These are phyloP conservation scores for Echeneis naucrates DNA, from an alignment of 2,797 vertebrate species.

Conservation along the genomic window DNA sequence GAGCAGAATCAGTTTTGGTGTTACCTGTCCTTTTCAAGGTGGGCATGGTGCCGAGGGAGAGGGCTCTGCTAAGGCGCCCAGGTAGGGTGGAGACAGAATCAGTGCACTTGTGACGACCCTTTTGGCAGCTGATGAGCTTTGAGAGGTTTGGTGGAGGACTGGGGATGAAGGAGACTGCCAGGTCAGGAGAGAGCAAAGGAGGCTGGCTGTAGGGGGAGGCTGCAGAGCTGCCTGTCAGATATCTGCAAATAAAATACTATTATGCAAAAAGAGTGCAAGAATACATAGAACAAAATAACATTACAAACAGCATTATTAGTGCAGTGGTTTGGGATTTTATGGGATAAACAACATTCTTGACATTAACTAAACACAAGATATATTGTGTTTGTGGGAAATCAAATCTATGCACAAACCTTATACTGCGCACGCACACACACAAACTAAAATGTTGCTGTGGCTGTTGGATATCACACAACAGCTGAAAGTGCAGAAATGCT, in stretches of 20 bases:
- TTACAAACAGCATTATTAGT: not conserved
- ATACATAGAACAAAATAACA: not conserved
- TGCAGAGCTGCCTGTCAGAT: slow-evolving; percentile 83
- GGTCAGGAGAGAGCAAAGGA: slow-evolving; percentile 58
- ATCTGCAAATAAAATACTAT: slow-evolving; percentile 82
- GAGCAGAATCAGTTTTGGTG: not conserved
- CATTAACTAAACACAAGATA: not conserved
- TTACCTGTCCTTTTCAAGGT: slow-evolving; percentile 91
- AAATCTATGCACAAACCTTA: not conserved
- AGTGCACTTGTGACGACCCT: slow-evolving; percentile 84
- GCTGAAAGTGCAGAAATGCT: slow-evolving; percentile 33
- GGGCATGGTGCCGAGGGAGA: slow-evolving; percentile 93
- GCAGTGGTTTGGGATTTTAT: not conserved
- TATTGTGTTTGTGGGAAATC: not conserved
- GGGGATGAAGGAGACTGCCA: slow-evolving; percentile 84
- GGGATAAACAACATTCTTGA: not conserved
- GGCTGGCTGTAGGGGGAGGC: slow-evolving; percentile 74
- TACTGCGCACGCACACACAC: not conserved
- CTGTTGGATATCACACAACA: slow-evolving; percentile 41
- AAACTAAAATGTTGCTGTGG: slow-evolving; percentile 45
- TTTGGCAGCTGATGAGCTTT: slow-evolving; percentile 86
- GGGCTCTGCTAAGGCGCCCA: slow-evolving; percentile 91
- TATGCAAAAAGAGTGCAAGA: not conserved
- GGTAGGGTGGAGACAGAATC: slow-evolving; percentile 91
- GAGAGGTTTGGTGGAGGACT: slow-evolving; percentile 90